phyloP scores from a whole-genome alignment of 2,888 invertebrate genomes.

The Tiphia femorata region DNA sequence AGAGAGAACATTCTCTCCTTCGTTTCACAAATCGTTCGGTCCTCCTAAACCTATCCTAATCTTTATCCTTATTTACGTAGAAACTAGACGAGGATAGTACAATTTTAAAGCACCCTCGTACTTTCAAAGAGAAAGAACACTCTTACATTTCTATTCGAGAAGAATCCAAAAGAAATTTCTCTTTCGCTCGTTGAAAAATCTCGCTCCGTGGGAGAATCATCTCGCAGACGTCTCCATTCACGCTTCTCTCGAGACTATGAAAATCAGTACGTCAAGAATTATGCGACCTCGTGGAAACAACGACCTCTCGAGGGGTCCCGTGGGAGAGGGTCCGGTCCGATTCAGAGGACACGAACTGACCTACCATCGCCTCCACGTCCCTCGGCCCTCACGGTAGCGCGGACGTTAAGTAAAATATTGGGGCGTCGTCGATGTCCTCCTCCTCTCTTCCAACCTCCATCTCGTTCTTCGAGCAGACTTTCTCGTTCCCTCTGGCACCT shows the following conservation, averaged over 20 bases:
- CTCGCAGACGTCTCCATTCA: too few species aligned
- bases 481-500: background rate
- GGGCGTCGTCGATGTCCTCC: constrained; percentile 10
- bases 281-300: background rate
- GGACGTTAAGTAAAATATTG: constrained; percentile 55
- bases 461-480: too few species aligned
- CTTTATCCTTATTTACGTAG: background rate
- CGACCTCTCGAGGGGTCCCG: background rate
- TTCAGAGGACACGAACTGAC: constrained; percentile 37
- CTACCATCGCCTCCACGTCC: constrained; percentile 28
- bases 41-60: too few species aligned
- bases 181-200: too few species aligned
- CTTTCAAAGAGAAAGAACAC: too few species aligned
- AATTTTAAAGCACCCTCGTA: too few species aligned
- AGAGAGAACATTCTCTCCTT: background rate
- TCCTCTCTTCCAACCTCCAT: background rate
- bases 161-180: too few species aligned
- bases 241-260: too few species aligned
- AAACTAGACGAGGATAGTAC: too few species aligned
- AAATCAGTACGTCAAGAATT: background rate
- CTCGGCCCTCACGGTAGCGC: constrained; percentile 20
- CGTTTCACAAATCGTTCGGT: background rate
- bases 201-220: too few species aligned
- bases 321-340: constrained; percentile 4
- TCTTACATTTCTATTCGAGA: too few species aligned